phyloP scores from a whole-genome alignment of 2,888 invertebrate species.

The Sinohyriopsis cumingii region DNA sequence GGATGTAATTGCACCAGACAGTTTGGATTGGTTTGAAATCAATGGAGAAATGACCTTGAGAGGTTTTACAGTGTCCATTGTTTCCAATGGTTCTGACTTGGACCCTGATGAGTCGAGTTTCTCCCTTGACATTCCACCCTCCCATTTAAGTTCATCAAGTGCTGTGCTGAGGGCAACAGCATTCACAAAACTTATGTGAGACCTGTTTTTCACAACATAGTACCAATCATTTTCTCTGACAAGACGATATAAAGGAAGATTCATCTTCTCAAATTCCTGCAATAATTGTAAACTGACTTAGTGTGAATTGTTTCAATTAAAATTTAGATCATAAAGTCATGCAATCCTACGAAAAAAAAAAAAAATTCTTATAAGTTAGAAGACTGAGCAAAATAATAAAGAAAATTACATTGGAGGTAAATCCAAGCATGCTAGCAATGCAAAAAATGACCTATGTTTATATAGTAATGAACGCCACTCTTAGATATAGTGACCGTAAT shows the following conservation, averaged over 20 bases:
- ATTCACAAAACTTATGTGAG: constrained; percentile 39
- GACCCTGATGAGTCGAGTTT: constrained; percentile 15
- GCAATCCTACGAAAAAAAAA: constrained; percentile 26
- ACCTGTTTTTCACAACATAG: constrained; percentile 74
- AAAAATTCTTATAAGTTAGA: no score
- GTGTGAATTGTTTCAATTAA: not conserved
- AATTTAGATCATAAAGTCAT: constrained; percentile 34
- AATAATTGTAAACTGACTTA: constrained; percentile 28
- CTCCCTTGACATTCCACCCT: constrained; percentile 7
- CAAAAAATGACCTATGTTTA: no score
- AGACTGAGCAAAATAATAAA: no score
- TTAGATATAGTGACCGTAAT: no score
- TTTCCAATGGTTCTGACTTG: constrained; percentile 22
- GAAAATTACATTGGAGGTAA: no score
- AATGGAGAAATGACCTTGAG: constrained; percentile 23
- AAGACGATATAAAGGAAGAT: constrained; percentile 77
- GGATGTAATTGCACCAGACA: not conserved
- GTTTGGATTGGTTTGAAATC: not conserved
- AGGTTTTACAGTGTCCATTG: constrained; percentile 8
- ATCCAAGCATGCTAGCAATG: no score
- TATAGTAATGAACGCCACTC: no score
- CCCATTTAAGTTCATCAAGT: constrained; percentile 36
- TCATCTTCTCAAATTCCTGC: constrained; percentile 77
- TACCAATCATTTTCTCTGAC: constrained; percentile 77
- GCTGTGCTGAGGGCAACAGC: constrained; percentile 53